Evolutionary conservation across 2,113 vertebrate species (phyloP).

Genomic region (Empidonax alnorum): DNA sequence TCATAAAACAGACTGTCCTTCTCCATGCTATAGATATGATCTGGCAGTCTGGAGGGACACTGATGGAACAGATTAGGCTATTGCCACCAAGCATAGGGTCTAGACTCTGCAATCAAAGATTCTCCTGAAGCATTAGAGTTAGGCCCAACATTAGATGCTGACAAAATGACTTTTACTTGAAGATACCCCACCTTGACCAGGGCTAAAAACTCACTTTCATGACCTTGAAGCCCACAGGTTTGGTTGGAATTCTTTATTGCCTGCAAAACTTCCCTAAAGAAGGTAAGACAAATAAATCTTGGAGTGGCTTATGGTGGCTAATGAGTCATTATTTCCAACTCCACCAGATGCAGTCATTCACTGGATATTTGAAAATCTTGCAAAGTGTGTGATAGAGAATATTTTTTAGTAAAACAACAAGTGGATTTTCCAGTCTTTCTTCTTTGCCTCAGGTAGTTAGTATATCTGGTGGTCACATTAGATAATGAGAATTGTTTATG

Average conservation of each 20-base stretch:
- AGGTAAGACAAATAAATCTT: background rate
- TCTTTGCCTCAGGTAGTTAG: background rate
- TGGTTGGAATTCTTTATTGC: background rate
- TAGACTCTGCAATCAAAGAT: background rate
- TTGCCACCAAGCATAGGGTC: background rate
- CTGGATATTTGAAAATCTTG: background rate
- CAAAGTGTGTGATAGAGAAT: background rate
- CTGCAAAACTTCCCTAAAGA: background rate
- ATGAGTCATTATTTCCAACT: background rate
- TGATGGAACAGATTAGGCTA: background rate
- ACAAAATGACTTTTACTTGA: accelerated
- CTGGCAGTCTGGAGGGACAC: background rate
- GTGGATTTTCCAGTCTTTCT: background rate
- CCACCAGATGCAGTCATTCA: background rate
- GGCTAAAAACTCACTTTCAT: background rate
- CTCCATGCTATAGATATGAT: background rate
- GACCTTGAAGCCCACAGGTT: background rate
- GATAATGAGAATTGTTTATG: background rate
- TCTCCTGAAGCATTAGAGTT: background rate
- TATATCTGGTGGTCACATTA: background rate
- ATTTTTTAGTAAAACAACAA: background rate
- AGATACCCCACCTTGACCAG: background rate
- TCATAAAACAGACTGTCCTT: background rate
- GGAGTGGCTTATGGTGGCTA: background rate
- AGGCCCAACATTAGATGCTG: background rate